Evolutionary conservation across 2,113 vertebrate species (phyloP).

Genomic region (Gasterosteus nipponicus): DNA sequence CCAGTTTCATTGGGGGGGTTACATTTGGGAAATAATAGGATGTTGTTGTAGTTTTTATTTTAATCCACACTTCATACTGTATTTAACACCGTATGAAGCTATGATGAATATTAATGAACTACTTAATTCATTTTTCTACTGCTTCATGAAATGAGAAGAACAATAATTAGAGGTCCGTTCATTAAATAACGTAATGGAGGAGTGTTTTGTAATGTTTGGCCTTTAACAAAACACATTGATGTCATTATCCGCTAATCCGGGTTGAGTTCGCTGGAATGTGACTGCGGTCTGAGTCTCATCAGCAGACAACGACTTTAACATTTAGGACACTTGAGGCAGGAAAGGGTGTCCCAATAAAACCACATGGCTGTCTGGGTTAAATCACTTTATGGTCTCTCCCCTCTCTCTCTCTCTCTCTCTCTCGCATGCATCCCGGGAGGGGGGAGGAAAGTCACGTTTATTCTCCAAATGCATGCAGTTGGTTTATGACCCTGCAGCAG

Average conservation of each 20-base stretch:
- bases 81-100: background rate
- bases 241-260: background rate
- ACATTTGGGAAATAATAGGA: background rate
- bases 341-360: slow-evolving; percentile 72
- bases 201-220: background rate
- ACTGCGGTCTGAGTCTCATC: slow-evolving; percentile 49
- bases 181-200: too few species aligned
- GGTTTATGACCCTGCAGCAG: slow-evolving; percentile 77
- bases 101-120: background rate
- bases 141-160: background rate
- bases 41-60: background rate
- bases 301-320: slow-evolving; percentile 75
- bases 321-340: slow-evolving; percentile 63
- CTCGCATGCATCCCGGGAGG: background rate
- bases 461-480: slow-evolving; percentile 78
- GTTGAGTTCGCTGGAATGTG: background rate
- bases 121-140: background rate
- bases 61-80: background rate
- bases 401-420: slow-evolving; percentile 11
- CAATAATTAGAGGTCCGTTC: background rate
- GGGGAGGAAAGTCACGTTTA: slow-evolving; percentile 77
- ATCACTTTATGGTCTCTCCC: slow-evolving; percentile 70
- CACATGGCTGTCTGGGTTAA: slow-evolving; percentile 74
- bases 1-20: too few species aligned
- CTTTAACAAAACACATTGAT: too few species aligned